A percentile compares a stretch with the other conserved stretches of the same genome.
These are phyloP conservation scores for Tachysurus fulvidraco DNA, from an alignment of 2,113 vertebrate species.

Conservation along the genomic window DNA sequence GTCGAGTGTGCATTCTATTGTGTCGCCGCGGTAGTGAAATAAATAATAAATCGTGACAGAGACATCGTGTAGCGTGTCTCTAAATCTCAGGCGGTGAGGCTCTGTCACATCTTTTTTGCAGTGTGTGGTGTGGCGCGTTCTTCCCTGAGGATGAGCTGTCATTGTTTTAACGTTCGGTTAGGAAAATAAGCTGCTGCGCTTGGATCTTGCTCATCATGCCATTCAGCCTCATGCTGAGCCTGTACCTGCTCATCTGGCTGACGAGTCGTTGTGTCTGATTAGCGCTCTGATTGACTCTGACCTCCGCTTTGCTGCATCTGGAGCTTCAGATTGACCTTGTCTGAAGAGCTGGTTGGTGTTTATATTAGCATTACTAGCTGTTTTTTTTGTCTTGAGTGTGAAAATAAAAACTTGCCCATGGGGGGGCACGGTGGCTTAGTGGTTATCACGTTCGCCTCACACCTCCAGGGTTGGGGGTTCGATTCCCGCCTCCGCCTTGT, in stretches of 20 bases:
- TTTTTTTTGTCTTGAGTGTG: too few relatives aligned
- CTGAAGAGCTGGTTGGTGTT: neutral
- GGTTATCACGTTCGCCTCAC: too few relatives aligned
- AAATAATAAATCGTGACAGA: neutral
- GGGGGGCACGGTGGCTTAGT: too few relatives aligned
- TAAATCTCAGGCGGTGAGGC: neutral
- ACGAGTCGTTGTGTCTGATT: too few relatives aligned
- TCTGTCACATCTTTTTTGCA: neutral
- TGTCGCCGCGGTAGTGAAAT: neutral
- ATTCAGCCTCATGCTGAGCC: neutral
- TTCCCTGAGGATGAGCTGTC: neutral
- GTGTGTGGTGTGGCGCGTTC: neutral
- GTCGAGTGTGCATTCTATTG: neutral
- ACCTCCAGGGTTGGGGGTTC: too few relatives aligned
- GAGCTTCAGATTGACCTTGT: neutral
- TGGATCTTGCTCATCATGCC: neutral
- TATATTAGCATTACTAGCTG: neutral
- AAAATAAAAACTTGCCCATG: too few relatives aligned
- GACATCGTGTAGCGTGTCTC: neutral
- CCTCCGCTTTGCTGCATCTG: neutral
- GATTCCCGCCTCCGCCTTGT: too few relatives aligned
- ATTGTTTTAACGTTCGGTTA: neutral
- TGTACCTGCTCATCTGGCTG: neutral
- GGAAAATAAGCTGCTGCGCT: neutral
- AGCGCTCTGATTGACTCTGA: neutral